Percentiles rank a stretch among this genome's conserved stretches.
phyloP scores from a whole-genome alignment of 1,140 invertebrate genomes.

The Glossosoma conforme region DNA sequence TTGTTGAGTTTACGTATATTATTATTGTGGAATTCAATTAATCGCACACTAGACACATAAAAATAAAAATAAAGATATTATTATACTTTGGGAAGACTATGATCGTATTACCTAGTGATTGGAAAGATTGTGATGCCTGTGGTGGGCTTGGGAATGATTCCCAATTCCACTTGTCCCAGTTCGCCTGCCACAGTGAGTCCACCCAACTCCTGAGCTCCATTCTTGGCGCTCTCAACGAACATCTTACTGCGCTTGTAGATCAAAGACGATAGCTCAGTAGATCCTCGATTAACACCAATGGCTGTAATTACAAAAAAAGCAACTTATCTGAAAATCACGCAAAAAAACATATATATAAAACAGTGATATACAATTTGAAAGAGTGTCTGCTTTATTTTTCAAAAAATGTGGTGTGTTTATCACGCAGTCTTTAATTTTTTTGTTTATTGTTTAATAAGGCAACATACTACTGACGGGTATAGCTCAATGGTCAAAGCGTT shows the following conservation, averaged over 20 bases:
- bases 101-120: conserved; percentile 7
- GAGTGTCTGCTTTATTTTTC: too few species aligned
- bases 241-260: conserved; percentile 5
- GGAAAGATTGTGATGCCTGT: conserved; percentile 4
- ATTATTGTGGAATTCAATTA: background rate
- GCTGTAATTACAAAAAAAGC: too few species aligned
- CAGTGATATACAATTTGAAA: too few species aligned
- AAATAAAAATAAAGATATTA: background rate
- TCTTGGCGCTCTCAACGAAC: conserved; percentile 8
- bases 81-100: background rate
- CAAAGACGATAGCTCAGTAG: background rate
- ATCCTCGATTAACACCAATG: conserved; percentile 1
- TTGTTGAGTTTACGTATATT: background rate
- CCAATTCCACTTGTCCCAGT: conserved; percentile 3
- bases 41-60: background rate
- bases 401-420: too few species aligned
- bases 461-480: too few species aligned
- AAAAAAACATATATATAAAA: too few species aligned
- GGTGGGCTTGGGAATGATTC: background rate
- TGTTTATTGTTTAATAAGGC: too few species aligned
- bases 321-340: too few species aligned
- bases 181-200: background rate
- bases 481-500: too few species aligned
- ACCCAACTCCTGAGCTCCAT: background rate
- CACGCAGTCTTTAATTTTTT: too few species aligned